phyloP scores from a whole-genome alignment of 2,888 invertebrate species.

The Vannuccia rotundouncinata region DNA sequence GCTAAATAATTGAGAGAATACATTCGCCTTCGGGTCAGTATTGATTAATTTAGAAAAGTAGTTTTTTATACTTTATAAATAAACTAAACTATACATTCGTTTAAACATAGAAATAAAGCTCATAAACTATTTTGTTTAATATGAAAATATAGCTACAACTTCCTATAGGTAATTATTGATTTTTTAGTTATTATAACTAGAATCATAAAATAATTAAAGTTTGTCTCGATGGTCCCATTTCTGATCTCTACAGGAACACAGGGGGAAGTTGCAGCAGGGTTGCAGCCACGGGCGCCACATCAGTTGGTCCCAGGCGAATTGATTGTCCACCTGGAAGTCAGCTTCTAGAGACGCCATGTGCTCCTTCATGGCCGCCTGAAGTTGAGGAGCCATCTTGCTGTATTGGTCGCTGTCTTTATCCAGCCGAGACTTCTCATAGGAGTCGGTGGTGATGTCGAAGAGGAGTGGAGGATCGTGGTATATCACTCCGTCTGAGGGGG shows the following conservation, averaged over 20 bases:
- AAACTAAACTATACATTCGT: too few relatives aligned
- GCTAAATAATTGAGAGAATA: too few relatives aligned
- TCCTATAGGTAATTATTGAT: too few relatives aligned
- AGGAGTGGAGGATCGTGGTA: constrained; percentile 56
- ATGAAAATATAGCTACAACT: too few relatives aligned
- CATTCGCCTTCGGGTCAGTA: too few relatives aligned
- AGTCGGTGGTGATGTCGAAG: constrained; percentile 57
- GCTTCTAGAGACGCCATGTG: not conserved
- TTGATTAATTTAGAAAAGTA: too few relatives aligned
- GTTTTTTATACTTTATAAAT: too few relatives aligned
- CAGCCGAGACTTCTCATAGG: constrained; percentile 54
- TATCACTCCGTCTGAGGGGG: constrained; percentile 44
- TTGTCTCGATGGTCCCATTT: constrained; percentile 18
- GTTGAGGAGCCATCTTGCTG: not conserved
- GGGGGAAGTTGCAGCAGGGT: constrained; percentile 53
- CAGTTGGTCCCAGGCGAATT: not conserved
- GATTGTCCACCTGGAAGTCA: not conserved
- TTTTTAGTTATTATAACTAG: too few relatives aligned
- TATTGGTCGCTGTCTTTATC: constrained; percentile 36
- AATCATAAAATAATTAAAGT: not conserved
- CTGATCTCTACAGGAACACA: constrained; percentile 47
- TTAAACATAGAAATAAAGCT: too few relatives aligned
- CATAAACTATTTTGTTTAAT: too few relatives aligned
- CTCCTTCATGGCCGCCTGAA: not conserved
- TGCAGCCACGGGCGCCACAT: constrained; percentile 53